phyloP scores from a whole-genome alignment of 2,888 invertebrate genomes.

The Ceramica pisi region DNA sequence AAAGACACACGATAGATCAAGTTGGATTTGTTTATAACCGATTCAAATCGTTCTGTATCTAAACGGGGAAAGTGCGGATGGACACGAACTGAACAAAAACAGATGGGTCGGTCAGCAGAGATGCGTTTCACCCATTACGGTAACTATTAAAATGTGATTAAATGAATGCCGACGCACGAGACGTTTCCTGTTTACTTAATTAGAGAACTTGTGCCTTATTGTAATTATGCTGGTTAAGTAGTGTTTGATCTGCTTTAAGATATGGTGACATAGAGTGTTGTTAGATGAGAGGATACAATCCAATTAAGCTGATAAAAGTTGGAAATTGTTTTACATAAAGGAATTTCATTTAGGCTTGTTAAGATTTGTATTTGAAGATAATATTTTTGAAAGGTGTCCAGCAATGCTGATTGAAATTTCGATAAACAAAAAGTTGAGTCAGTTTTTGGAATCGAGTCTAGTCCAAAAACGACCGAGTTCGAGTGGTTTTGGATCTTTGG shows the following conservation, averaged over 20 bases:
- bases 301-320: neutral
- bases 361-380: neutral
- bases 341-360: neutral
- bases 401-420: neutral
- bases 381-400: neutral
- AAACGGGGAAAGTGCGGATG: conserved; percentile 70
- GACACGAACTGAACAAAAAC: conserved; percentile 65
- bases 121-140: conserved; percentile 87
- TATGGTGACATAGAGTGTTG: neutral
- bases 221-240: conserved; percentile 51
- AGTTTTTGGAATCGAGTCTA: neutral
- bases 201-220: conserved; percentile 61
- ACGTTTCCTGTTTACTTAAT: conserved; percentile 80
- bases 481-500: too few relatives aligned
- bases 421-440: too few relatives aligned
- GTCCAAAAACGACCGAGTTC: too few relatives aligned
- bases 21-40: too few relatives aligned
- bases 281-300: neutral
- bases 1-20: too few relatives aligned
- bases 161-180: conserved; percentile 78
- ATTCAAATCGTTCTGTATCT: conserved; percentile 50
- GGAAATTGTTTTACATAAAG: neutral
- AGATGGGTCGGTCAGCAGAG: conserved; percentile 69
- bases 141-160: conserved; percentile 77
- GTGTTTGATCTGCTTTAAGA: conserved; percentile 36